Base-by-base conservation (phyloP, 1,140 invertebrate genomes). In the Psilanteris sp. region DNA sequence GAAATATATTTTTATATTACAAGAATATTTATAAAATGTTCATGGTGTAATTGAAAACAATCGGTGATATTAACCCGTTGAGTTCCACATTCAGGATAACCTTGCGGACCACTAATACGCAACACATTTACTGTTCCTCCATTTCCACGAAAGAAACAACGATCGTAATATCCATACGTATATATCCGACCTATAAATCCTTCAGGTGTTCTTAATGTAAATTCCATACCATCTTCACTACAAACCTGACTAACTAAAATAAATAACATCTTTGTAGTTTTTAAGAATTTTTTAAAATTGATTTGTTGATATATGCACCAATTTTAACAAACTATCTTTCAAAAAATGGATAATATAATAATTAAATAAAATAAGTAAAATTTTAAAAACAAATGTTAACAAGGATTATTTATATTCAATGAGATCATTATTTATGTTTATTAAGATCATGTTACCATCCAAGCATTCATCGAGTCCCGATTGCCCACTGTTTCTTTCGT, bases 161-260 rank as follows among this genome's bases (percentile, higher is more conserved):
- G 91, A 80, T 97, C 95, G 79, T 96, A 97, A 85, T 93, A 96
- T 0, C 96, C 96, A 78, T 97, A 96, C 0, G 95, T 96, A 81
- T 97, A 97, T 80, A 97, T 97, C 24, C 96, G 89, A 0, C 96
- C 96, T 62, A 94, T 91, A 81, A 97, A 97, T 22, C 94, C 94
- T 89, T 96, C 95, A 0, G 94, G 94, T 1, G 96, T 95, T 37
- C 94, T 90, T 9, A 97, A 87, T 1, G 94, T 96, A 79, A 97
- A 97, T 85, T 96, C 96, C 95, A 97, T 97, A 0, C 96, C 96
- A 84, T 96, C 95, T 88, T 96, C 94, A 79, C 94, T 96, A 85
- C 96, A 97, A 0, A 94, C 92, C 91, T 97, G 96, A 50, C 93
- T 94, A 20, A 97, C 96, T 96, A 79, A 4, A 88, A 87, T 11